Conservation (phyloP, 1,140 invertebrate species). For the Venustaconcha ellipsiformis region DNA sequence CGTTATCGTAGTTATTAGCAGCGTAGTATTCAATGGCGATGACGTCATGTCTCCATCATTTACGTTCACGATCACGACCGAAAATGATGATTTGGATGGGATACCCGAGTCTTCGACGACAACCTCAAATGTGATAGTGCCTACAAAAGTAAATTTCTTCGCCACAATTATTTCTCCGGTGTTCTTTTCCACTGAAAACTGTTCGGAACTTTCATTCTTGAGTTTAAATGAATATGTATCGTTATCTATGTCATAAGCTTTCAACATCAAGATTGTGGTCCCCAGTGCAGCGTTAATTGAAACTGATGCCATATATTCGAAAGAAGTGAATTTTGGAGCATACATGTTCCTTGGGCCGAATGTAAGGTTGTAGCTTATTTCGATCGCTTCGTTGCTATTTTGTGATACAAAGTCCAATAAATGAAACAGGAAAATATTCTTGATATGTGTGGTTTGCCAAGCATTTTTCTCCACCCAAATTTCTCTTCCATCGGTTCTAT, state of each 20-base stretch:
- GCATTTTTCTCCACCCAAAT: constrained; percentile 28
- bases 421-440: constrained; percentile 14
- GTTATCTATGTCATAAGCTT: constrained; percentile 10
- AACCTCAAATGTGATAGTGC: background rate
- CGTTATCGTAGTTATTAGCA: background rate
- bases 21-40: too few relatives aligned
- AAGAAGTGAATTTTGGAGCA: constrained; percentile 6
- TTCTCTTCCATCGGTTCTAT: constrained; percentile 7
- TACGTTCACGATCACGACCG: background rate
- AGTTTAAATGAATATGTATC: constrained; percentile 1
- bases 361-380: constrained; percentile 5
- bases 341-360: constrained; percentile 12
- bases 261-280: background rate
- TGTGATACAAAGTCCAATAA: constrained; percentile 17
- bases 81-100: background rate
- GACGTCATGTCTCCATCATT: background rate
- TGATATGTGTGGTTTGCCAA: constrained; percentile 32
- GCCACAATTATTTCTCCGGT: background rate
- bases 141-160: background rate
- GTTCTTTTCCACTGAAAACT: background rate
- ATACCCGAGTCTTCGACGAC: constrained; percentile 7
- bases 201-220: background rate
- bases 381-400: background rate
- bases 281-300: background rate
- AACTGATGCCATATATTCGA: background rate